Evolutionary conservation across 2,797 vertebrate species (phyloP), one percentile per base, ranked within the genome.

Genomic region (Odontamblyopus rebecca): DNA sequence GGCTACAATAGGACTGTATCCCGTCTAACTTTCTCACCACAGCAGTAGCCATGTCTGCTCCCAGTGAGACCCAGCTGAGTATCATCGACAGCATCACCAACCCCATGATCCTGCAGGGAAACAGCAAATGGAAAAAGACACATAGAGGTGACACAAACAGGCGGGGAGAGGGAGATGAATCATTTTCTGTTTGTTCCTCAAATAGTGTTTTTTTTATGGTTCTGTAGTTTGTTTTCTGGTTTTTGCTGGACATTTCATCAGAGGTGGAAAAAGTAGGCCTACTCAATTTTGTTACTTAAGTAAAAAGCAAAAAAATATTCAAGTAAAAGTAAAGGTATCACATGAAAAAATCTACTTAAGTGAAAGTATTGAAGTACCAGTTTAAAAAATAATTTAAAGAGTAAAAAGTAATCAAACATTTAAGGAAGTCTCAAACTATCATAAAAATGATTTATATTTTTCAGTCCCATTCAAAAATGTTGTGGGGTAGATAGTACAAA

Each of bases 1-100:
- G 67, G 66, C 61, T 3, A 44, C 2, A 51, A 12, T 13, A 18
- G 68, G n/a, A 51, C n/a, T 50, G 7, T 18, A 66, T 50, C 6
- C 44, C 51, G 64, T 66, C 27, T 66, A 66, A 30, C 41, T 76
- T 79, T 81, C 97, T 96, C 87, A 99, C 98, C 95, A 98, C 95
- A 0, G 96, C 96, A 0, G 92, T 90, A 0, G 95, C 93, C 0
- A 86, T 86, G 73, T 94, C 95, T 0, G 85, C 87, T 0, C 96
- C 96, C 82, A 97, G 85, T 1, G 96, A 97, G 0, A 90, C 90
- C 97, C 98, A 99, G 92, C 96, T 97, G 87, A 98, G 92, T 77
- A 95, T 72, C 84, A 99, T 84, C 13, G 94, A 94, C 70, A 97
- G 86, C 69, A 69, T 73, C 11, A 93, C 95, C 4, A 94, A 95